Evolutionary conservation across 2,113 vertebrate species (phyloP), one percentile per base, ranked within the genome.

Genomic region (Thunnus thynnus): DNA sequence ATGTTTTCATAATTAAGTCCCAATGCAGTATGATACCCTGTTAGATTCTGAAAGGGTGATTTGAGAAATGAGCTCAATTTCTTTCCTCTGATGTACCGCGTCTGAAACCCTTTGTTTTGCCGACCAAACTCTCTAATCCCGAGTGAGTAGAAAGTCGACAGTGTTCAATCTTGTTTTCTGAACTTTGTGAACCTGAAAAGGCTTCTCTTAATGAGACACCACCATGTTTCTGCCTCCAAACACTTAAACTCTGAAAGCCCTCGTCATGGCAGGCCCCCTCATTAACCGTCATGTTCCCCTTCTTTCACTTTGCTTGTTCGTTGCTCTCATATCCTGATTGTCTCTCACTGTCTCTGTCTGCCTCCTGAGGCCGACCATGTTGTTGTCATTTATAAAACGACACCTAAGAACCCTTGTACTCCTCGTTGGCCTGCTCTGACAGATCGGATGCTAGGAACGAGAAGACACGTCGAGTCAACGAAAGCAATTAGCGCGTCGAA

Each of bases 401-500:
- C 86, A 72, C 87, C 67, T 82, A 54, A 64, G 48, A 82, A 71
- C 16, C 58, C 62, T 32, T 17, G 57, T 65, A 51, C 10, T 82
- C 79, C 60, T 75, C 16, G 5, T 13, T 69, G 80, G 78, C 80
- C 78, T 30, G 48, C 30, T 3, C 73, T 57, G 86, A 81, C 76
- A 71, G 57, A 76, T 86, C 5, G 22, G 52, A 44, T 65, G 73
- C 66, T 46, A 36, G 32, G 55, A 84, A 57, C 57, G 46, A 83
- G 79, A n/a, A n/a, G 77, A 77, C 82, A 80, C 80, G 78, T 65
- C 41, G 76, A 84, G 82, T 81, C 73, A n/a, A 76, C 72, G 62
- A 87, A 91, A 86, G 83, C 84, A 92, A 92, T 94, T 92, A 90
- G 77, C 89, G 78, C 77, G 60, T 86, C 20, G 76, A 84, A 57